Percentiles rank a stretch among this genome's conserved stretches.
Evolutionary conservation across 2,888 invertebrate genomes (phyloP).

Genomic region (Apotomis betuletana): DNA sequence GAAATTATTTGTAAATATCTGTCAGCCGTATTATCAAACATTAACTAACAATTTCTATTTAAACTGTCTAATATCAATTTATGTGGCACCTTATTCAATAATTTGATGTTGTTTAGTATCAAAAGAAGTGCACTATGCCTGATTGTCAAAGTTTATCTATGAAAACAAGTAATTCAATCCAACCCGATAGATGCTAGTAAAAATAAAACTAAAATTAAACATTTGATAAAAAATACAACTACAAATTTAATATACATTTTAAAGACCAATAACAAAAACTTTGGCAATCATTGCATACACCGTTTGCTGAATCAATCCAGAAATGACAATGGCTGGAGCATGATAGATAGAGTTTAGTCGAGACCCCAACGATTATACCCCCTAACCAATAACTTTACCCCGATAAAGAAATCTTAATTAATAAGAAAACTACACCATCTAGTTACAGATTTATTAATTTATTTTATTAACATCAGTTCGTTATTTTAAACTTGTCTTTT

Average conservation of each 20-base stretch:
- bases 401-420: constrained; percentile 16
- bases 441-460: not conserved
- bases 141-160: constrained; percentile 35
- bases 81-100: constrained; percentile 61
- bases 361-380: constrained; percentile 15
- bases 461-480: not conserved
- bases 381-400: constrained; percentile 33
- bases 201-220: not conserved
- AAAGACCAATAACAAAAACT: constrained; percentile 6
- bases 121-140: constrained; percentile 37
- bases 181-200: not conserved
- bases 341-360: constrained; percentile 47
- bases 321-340: constrained; percentile 58
- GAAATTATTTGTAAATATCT: constrained; percentile 38
- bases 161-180: too few relatives aligned
- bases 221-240: too few relatives aligned
- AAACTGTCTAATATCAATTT: constrained; percentile 53
- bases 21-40: constrained; percentile 50
- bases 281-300: constrained; percentile 16
- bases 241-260: too few relatives aligned
- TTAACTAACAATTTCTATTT: constrained; percentile 53
- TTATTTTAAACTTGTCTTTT: not conserved
- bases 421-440: not conserved
- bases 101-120: constrained; percentile 65
- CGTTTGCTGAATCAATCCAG: constrained; percentile 50